Evolutionary conservation across 2,797 vertebrate species (phyloP), one percentile per base, ranked within the genome.

Genomic region (Molothrus ater): DNA sequence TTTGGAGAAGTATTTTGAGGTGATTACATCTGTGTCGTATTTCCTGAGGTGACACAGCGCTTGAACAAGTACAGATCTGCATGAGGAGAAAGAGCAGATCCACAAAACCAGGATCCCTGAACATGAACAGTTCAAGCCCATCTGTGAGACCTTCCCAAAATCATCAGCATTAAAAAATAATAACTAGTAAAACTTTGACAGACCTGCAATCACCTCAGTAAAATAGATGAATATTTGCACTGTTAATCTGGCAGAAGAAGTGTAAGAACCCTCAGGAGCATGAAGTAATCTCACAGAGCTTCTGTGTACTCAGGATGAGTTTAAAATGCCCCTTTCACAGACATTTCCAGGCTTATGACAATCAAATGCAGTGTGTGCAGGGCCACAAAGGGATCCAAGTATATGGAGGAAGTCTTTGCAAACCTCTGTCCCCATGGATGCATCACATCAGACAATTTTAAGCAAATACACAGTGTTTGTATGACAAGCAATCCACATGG

Each of bases 401-500:
- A 26, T 51, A 69, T 0, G 9, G 38, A 74, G 47, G 38, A 83
- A 80, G 34, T 28, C 57, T 73, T 29, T 22, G 54, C 59, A 72
- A 43, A 72, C 45, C 19, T 8, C 47, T 28, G 51, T 84, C 59
- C 56, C 56, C 26, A 13, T 57, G 54, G 59, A 56, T 26, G 21
- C 26, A 21, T 6, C 40, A 11, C 0, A 8, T 57, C 24, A 79
- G 38, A 51, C 17, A 10, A 42, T 42, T 61, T 72, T 10, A 71
- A 71, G 66, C 66, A 84, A 74, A 59, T 8, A 32, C 0, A 12
- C 3, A 34, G 20, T 6, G 42, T 47, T 68, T 60, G 45, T 16
- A 7, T 0, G 17, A 53, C n/a, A 47, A 65, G 45, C 5, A 45
- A 29, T 8, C 38, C n/a, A 9, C 42, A 26, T 0, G 7, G 48